These are phyloP conservation scores for Vultur gryphus DNA, from an alignment of 2,797 vertebrate species.

Conservation along the genomic window DNA sequence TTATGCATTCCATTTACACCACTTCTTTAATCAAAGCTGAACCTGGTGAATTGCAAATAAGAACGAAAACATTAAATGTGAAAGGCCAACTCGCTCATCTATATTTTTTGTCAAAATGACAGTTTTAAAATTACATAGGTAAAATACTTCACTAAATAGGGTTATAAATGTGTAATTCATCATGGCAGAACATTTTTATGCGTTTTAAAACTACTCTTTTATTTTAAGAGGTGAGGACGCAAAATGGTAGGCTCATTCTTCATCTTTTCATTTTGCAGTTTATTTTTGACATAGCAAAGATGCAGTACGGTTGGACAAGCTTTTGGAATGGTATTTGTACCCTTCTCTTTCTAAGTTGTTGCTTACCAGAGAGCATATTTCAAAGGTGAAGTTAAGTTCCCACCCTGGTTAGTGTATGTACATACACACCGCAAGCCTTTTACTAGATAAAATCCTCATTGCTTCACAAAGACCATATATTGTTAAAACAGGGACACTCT, in stretches of 20 bases:
- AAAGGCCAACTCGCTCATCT: conserved; percentile 75
- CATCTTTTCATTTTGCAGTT: conserved; percentile 44
- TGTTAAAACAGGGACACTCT: background rate
- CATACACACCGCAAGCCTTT: background rate
- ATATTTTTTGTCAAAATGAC: conserved; percentile 81
- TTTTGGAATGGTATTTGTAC: conserved; percentile 40
- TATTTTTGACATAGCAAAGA: conserved; percentile 41
- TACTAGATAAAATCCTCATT: background rate
- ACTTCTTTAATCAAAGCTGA: conserved; percentile 77
- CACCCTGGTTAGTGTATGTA: background rate
- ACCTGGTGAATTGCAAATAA: conserved; percentile 75
- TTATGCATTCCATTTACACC: conserved; percentile 59
- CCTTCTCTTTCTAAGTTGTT: background rate
- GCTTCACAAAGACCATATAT: background rate
- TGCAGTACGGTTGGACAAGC: conserved; percentile 12
- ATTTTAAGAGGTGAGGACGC: conserved; percentile 65
- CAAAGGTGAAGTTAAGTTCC: background rate
- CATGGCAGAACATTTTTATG: conserved; percentile 70
- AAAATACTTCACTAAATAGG: conserved; percentile 75
- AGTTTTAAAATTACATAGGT: conserved; percentile 80
- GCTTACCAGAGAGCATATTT: background rate
- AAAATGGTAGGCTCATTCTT: conserved; percentile 62
- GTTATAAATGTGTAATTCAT: conserved; percentile 77
- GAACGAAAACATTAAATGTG: conserved; percentile 76
- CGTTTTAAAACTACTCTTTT: conserved; percentile 71